Base-by-base conservation (phyloP, 2,888 invertebrate species). In the Trachelus troglodyta region DNA sequence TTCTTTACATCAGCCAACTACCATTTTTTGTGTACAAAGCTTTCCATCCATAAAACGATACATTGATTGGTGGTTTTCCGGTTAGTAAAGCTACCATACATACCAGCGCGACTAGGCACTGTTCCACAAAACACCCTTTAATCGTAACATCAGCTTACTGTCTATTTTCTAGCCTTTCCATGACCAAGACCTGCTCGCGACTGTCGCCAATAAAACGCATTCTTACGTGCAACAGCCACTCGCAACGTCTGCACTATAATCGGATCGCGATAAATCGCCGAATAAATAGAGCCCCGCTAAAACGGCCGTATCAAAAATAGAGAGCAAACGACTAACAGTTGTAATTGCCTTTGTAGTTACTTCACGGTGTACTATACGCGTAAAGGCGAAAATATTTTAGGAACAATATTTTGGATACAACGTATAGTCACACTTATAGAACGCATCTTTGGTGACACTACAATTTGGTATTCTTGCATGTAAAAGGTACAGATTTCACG, bases 381-480 rank as follows among this genome's bases (percentile, higher is more conserved):
- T 87, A 86, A 85, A 77, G 80, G 85, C 87, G 76, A 82, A 87
- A 87, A 88, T 87, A 88, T 88, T 80, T 84, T 83, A 85, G 84
- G 81, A 87, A 85, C 85, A 88, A 89, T 89, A 89, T 88, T 88
- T 56, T 88, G 87, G 87, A 86, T 85, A 86, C 85, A 85, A 85
- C 86, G 86, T 85, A 89, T 87, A 87, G 87, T 79, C 84, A 85
- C 83, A 80, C 77, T 34, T 69, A 68, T 35, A 81, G 81, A 80
- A 84, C 83, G 83, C 85, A 86, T 90, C 89, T 90, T 90, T 90
- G 89, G 90, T 88, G 88, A 89, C 83, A 83, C 84, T 84, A 85
- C 85, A 87, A 83, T 89, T 90, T 89, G 88, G 88, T 89, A 89
- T 86, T 89, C 87, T 89, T 88, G 88, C 86, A 89, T 83, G 75